These are phyloP conservation scores for Macrotus californicus DNA, from an alignment of 2,113 vertebrate genomes.

Conservation along the genomic window DNA sequence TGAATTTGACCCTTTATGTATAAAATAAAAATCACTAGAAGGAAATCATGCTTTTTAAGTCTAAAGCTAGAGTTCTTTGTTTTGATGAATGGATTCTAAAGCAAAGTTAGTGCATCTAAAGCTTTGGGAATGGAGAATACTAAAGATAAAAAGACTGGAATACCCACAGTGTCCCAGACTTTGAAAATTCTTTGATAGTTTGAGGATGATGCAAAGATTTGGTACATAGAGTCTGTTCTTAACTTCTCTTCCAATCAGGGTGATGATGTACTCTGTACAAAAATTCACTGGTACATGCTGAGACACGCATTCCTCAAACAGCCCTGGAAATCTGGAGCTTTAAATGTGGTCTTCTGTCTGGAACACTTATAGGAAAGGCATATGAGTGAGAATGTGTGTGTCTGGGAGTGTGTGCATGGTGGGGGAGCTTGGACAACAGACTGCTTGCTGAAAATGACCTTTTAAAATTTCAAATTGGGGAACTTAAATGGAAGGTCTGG, in stretches of 20 bases:
- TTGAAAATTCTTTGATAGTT: background rate
- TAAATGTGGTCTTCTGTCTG: background rate
- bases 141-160: background rate
- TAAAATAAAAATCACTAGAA: background rate
- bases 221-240: background rate
- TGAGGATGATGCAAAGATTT: background rate
- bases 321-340: background rate
- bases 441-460: background rate
- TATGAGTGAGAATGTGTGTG: background rate
- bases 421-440: background rate
- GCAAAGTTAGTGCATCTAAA: background rate
- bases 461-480: background rate
- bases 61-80: background rate
- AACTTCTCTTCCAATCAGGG: background rate
- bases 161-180: background rate
- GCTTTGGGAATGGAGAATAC: background rate
- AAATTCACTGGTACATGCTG: background rate
- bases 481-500: background rate
- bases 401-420: background rate
- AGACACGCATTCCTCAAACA: background rate
- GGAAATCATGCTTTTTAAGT: background rate
- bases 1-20: background rate
- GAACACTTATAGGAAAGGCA: background rate
- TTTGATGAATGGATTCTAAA: background rate
- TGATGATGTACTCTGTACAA: background rate